Conservation (phyloP, 2,113 vertebrate genomes). For the Ceyx cyanopectus region DNA sequence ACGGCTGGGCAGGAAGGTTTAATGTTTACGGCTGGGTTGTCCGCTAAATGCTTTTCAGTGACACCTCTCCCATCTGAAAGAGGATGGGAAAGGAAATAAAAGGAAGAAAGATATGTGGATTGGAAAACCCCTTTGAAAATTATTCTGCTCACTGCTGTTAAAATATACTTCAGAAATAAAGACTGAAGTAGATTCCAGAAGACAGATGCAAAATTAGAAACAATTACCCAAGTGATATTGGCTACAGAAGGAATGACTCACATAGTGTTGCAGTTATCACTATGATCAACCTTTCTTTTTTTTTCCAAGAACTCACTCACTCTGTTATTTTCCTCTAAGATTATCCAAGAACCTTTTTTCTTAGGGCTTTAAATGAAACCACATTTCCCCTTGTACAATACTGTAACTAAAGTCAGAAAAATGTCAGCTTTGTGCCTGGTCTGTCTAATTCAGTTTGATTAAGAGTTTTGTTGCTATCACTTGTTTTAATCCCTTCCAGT, state of each 20-base stretch:
- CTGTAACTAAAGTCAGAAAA: background rate
- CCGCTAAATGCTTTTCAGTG: no score
- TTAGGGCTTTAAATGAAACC: background rate
- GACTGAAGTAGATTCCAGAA: background rate
- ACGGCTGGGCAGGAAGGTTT: no score
- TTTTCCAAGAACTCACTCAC: background rate
- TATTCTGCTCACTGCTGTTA: background rate
- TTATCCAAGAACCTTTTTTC: background rate
- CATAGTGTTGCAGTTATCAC: background rate
- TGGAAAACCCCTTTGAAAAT: no score
- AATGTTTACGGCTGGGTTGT: no score
- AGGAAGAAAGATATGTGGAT: no score
- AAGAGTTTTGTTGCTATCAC: background rate
- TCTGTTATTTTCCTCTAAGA: background rate
- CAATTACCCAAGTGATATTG: accelerated
- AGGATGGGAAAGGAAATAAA: no score
- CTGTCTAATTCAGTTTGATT: conserved; percentile 33
- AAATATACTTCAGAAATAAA: background rate
- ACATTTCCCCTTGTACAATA: background rate
- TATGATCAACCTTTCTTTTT: background rate
- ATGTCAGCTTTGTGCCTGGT: background rate
- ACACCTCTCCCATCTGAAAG: no score
- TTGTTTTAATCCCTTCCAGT: background rate
- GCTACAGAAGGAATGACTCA: background rate
- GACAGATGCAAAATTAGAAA: background rate